phyloP scores from a whole-genome alignment of 2,888 invertebrate species.

The Acanthoscelides obtectus region DNA sequence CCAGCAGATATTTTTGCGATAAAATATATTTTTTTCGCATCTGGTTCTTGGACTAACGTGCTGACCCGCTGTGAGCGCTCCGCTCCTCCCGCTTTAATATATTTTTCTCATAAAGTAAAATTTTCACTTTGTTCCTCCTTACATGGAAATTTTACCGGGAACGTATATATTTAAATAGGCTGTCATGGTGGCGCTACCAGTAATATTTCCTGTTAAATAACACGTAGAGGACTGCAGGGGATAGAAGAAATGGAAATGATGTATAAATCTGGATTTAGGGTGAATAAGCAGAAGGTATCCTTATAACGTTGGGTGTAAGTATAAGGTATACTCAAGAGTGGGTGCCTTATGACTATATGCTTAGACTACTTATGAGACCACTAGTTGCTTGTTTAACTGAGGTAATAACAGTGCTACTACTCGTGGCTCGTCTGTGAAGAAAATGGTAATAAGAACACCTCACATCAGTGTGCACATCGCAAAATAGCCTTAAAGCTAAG shows the following conservation, averaged over 20 bases:
- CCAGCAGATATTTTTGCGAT: no score
- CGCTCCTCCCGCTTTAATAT: background rate
- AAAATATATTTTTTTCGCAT: no score
- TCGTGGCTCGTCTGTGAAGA: no score
- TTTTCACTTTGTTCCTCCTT: background rate
- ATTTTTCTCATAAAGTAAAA: constrained; percentile 14
- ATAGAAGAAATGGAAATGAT: background rate
- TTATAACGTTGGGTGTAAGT: background rate
- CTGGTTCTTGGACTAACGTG: background rate
- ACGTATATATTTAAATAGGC: background rate
- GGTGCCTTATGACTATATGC: no score
- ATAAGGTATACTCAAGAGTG: no score
- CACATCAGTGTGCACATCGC: no score
- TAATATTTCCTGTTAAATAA: background rate
- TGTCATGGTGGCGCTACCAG: background rate
- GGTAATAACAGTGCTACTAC: no score
- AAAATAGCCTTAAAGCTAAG: no score
- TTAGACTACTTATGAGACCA: no score
- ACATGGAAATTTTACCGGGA: background rate
- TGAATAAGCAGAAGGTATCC: background rate
- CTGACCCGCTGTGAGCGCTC: background rate
- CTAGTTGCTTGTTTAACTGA: no score
- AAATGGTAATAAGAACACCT: no score
- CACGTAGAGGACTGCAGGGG: background rate
- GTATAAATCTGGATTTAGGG: background rate